Evolutionary conservation across 2,113 vertebrate genomes (phyloP).

Genomic region (Sceloporus tristichus): DNA sequence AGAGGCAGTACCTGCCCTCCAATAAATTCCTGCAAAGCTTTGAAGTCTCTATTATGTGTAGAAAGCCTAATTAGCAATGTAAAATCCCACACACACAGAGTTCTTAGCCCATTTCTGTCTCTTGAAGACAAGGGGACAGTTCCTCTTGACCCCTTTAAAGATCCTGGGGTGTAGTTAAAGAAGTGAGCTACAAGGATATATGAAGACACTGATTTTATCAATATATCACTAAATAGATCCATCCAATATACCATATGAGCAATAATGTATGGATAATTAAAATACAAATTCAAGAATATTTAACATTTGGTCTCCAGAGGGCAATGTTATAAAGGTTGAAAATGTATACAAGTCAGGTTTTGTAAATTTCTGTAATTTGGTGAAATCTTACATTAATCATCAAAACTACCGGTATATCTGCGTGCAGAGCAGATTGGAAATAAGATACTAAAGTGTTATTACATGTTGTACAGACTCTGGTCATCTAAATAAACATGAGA

Average conservation of each 20-base stretch:
- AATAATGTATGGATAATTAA: neutral
- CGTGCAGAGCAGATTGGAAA: neutral
- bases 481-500: neutral
- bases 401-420: neutral
- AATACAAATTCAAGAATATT: neutral
- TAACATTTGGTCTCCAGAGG: constrained; percentile 12
- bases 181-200: neutral
- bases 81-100: neutral
- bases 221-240: neutral
- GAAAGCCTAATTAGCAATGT: neutral
- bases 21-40: neutral
- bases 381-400: neutral
- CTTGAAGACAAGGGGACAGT: neutral
- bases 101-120: neutral
- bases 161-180: neutral
- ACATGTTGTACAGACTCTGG: neutral
- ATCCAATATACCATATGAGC: neutral
- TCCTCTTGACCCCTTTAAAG: neutral
- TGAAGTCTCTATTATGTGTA: neutral
- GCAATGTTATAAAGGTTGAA: constrained; percentile 11
- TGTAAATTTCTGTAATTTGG: neutral
- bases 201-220: neutral
- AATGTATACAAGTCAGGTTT: neutral
- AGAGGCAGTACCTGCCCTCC: neutral
- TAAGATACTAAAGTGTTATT: neutral